A percentile compares a stretch with the other conserved stretches of the same genome.
Evolutionary conservation across 2,888 invertebrate genomes (phyloP).

Genomic region (Acholoe squamosa): DNA sequence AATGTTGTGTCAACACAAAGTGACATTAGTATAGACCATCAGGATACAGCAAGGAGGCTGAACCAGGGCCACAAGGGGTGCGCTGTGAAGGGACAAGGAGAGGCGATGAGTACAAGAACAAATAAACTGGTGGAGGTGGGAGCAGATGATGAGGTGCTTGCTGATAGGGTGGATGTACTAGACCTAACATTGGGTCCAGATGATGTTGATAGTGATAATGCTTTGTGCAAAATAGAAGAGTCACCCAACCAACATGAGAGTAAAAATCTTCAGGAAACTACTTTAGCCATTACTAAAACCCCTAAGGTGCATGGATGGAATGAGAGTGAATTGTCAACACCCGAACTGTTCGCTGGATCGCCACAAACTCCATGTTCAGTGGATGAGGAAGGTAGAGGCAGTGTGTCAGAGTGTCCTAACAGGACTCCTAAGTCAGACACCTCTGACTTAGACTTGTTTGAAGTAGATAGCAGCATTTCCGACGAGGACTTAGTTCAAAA

Average conservation of each 20-base stretch:
- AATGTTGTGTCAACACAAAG: too few species aligned
- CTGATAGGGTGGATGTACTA: neutral
- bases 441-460: neutral
- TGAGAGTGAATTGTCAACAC: neutral
- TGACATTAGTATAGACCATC: too few species aligned
- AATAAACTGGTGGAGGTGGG: too few species aligned
- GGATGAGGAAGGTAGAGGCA: neutral
- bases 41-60: too few species aligned
- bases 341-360: neutral
- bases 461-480: neutral
- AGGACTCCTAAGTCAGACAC: neutral
- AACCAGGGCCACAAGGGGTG: too few species aligned
- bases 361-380: neutral
- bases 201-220: slow-evolving; percentile 24
- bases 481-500: neutral
- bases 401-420: neutral
- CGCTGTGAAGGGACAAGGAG: too few species aligned
- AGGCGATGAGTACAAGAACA: too few species aligned
- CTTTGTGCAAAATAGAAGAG: neutral
- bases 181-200: neutral
- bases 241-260: neutral
- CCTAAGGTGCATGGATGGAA: too few species aligned
- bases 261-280: neutral
- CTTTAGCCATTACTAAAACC: too few species aligned
- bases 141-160: too few species aligned